phyloP scores from a whole-genome alignment of 1,140 invertebrate species.

The Pissodes strobi region DNA sequence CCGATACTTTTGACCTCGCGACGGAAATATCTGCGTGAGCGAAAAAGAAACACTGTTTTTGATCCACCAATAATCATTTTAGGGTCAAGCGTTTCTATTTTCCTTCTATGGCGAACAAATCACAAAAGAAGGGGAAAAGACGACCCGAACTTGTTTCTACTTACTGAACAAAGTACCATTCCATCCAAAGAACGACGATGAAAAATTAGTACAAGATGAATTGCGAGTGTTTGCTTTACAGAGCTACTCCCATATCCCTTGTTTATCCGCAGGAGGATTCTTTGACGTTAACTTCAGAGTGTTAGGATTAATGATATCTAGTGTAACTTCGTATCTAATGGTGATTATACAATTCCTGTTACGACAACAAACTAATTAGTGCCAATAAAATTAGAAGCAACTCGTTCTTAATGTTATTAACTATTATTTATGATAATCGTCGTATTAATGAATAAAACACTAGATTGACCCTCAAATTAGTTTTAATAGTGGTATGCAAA shows the following conservation, averaged over 20 bases:
- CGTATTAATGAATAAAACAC: no score
- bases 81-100: conserved; percentile 28
- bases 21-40: no score
- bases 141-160: conserved; percentile 27
- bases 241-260: conserved; percentile 27
- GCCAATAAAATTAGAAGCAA: background rate
- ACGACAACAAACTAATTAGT: conserved; percentile 9
- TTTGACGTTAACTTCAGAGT: conserved; percentile 31
- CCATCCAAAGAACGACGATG: conserved; percentile 17
- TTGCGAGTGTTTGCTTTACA: conserved; percentile 19
- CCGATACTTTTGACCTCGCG: no score
- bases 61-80: no score
- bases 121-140: conserved; percentile 30
- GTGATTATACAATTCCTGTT: conserved; percentile 33
- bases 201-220: conserved; percentile 26
- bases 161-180: conserved; percentile 25
- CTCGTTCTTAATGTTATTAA: background rate
- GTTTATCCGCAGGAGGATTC: conserved; percentile 29
- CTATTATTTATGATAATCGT: background rate
- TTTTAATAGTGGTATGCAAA: no score
- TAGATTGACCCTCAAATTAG: no score
- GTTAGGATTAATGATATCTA: conserved; percentile 29
- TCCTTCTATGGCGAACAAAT: conserved; percentile 29
- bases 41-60: no score
- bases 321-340: conserved; percentile 31